Evolutionary conservation across 2,888 invertebrate genomes (phyloP).

Genomic region (Eulithis prunata): DNA sequence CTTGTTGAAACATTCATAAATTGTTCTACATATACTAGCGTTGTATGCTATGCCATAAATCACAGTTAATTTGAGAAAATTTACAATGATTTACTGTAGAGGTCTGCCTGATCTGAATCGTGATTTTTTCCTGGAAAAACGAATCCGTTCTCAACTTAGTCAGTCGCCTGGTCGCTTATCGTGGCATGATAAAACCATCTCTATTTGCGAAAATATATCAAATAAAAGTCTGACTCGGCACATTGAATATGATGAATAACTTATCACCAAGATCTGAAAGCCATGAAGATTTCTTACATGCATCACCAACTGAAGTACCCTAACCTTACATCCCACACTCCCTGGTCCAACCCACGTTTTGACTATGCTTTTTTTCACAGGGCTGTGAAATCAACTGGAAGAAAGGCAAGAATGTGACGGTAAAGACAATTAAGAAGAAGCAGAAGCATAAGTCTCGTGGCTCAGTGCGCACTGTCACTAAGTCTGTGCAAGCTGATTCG

Average conservation of each 20-base stretch:
- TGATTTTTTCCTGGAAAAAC: no score
- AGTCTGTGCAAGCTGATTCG: slow-evolving; percentile 97
- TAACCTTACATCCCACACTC: neutral
- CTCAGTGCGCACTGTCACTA: slow-evolving; percentile 96
- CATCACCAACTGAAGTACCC: slow-evolving; percentile 78
- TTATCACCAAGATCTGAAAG: slow-evolving; percentile 72
- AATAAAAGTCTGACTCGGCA: no score
- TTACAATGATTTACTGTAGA: no score
- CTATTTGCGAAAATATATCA: no score
- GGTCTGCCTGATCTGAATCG: no score
- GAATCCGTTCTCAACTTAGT: neutral
- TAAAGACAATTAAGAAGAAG: slow-evolving; percentile 98
- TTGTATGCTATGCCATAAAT: no score
- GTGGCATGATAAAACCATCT: neutral
- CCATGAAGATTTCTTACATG: slow-evolving; percentile 78
- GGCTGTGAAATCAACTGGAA: slow-evolving; percentile 99
- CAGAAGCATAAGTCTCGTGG: slow-evolving; percentile 99
- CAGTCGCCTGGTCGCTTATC: neutral
- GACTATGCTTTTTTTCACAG: slow-evolving; percentile 53
- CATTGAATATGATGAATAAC: slow-evolving; percentile 63
- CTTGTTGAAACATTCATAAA: no score
- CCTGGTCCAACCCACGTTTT: neutral
- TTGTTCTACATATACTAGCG: no score
- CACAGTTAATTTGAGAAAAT: no score
- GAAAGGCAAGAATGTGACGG: slow-evolving; percentile 98